These are phyloP conservation scores for Xenopus laevis DNA, from an alignment of 2,113 vertebrate genomes.

Conservation along the genomic window DNA sequence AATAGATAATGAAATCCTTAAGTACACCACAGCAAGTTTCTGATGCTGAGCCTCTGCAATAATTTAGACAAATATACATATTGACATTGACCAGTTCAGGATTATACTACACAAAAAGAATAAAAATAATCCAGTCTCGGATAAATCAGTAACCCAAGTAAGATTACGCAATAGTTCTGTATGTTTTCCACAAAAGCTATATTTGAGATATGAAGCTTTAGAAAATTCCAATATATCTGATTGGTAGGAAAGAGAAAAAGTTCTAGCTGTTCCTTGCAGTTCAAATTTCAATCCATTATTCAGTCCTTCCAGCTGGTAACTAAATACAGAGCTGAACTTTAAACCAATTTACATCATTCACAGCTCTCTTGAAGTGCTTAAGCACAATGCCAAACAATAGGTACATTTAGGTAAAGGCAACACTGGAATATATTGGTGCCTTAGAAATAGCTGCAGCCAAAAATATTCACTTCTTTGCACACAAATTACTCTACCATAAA, in stretches of 20 bases:
- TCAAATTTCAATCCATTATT: slow-evolving; percentile 42
- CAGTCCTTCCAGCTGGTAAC: slow-evolving; percentile 30
- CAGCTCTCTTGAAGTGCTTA: neutral
- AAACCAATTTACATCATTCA: slow-evolving; percentile 34
- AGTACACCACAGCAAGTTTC: too few relatives aligned
- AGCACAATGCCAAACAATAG: slow-evolving; percentile 10
- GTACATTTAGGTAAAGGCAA: neutral
- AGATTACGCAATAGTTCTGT: neutral
- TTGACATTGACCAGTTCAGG: neutral
- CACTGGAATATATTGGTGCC: too few relatives aligned
- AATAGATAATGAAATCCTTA: too few relatives aligned
- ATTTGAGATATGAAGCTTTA: neutral
- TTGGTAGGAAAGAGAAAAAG: slow-evolving; percentile 11
- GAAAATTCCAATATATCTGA: slow-evolving; percentile 7
- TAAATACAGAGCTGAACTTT: slow-evolving; percentile 34
- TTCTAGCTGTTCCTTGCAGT: slow-evolving; percentile 25
- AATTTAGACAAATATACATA: too few relatives aligned
- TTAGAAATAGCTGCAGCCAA: too few relatives aligned
- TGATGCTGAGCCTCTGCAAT: too few relatives aligned
- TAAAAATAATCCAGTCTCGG: neutral
- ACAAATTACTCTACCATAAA: too few relatives aligned
- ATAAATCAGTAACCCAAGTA: neutral
- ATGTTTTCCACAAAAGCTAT: neutral
- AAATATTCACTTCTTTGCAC: too few relatives aligned
- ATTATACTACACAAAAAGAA: neutral